Base-by-base conservation (phyloP, 2,888 invertebrate species). In the Lepidocyrtinus sp. region DNA sequence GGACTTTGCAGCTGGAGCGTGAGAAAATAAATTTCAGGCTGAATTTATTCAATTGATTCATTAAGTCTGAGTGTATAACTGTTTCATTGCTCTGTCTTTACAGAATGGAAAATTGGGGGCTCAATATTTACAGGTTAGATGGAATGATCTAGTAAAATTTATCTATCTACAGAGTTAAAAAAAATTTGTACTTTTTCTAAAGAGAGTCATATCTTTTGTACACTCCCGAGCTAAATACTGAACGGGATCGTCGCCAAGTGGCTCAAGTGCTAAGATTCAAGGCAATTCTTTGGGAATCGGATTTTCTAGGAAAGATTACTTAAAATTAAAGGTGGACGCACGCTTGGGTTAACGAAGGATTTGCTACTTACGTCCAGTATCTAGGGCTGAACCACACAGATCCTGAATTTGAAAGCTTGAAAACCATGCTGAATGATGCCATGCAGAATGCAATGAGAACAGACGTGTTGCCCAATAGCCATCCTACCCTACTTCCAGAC, bases 291-390 rank as follows among this genome's bases (percentile, higher is more conserved):
- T 36, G 36, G 12, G 12, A 67, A 27, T 64, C 21, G 7, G 12
- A 15, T 36, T 36, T 36, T 36, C 36, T 7, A 36, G 36, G 12
- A 5, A 5, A 36, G 12, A 36, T 12, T 36, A 36, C 5, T 7
- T 7, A 36, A 12, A 36, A 36, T 36, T 36, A 36, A 36, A 36
- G 36, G 36, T 90, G 90, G 90, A 89, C 89, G 75, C 26, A 26
- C 26, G 70, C 70, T 12, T 70, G 70, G 70, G 12, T 70, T 1
- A 70, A 70, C 17, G 93, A 93, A 88, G 94, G 94, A 0, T 94
- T 95, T 88, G 94, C 94, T 2, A 87, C 89, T 55, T 91, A 90
- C 88, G 93, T 94, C 87, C 93, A 95, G 88, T 94, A 94, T 87
- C 91, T 91, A 86, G 90, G 91, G 0, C 91, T 92, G 59, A 89